phyloP scores from a whole-genome alignment of 2,888 invertebrate genomes.

The Timandra comae region DNA sequence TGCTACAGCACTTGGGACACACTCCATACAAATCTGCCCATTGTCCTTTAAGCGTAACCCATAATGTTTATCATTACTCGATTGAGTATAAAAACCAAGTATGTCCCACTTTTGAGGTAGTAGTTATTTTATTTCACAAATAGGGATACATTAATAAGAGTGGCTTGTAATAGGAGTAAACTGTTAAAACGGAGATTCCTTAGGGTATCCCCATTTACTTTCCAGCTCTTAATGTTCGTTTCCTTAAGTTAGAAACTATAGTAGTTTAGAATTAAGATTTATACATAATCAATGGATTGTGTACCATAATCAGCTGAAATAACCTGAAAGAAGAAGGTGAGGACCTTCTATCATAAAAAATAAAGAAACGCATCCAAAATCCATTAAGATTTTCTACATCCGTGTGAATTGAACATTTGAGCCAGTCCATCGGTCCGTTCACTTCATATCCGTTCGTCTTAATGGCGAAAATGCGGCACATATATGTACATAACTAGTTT shows the following conservation, averaged over 20 bases:
- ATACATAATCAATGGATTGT: neutral
- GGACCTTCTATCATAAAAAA: neutral
- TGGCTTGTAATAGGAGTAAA: no score
- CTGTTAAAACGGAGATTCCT: no score
- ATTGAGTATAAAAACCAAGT: no score
- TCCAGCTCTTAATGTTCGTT: neutral
- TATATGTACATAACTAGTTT: conserved; percentile 5
- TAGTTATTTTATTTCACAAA: no score
- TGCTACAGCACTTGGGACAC: no score
- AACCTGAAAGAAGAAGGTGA: neutral
- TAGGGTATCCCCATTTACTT: neutral
- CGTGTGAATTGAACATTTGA: conserved; percentile 1
- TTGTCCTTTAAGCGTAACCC: no score
- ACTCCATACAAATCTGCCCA: no score
- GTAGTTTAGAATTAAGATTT: neutral
- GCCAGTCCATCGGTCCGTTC: conserved; percentile 22
- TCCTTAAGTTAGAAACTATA: neutral
- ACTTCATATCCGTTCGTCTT: conserved; percentile 37
- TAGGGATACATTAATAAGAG: neutral
- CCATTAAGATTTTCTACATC: neutral
- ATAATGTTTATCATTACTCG: no score
- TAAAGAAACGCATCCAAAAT: neutral
- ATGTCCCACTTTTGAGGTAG: no score
- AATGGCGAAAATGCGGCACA: conserved; percentile 28
- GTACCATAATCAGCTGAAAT: neutral